Evolutionary conservation across 2,888 invertebrate genomes (phyloP), one percentile per base, ranked within the genome.

Genomic region (Dryobotodes eremita): DNA sequence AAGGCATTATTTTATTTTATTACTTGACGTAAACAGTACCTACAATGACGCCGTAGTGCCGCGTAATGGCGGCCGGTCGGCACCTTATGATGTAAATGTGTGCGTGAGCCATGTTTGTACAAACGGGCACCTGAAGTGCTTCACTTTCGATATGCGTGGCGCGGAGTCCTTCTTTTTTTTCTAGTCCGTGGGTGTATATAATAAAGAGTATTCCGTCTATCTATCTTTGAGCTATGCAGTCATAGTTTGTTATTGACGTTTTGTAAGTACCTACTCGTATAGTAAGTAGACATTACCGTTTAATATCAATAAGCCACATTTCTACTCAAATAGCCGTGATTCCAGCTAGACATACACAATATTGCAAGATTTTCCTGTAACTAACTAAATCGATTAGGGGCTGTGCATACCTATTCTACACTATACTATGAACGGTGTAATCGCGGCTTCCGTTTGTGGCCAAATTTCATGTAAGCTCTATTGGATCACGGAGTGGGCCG

Each of bases 401-500:
- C 13, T 36, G 8, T 57, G 62, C 53, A n/a, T 20, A 59, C 10
- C 6, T 23, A 10, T 8, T 61, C 3, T 10, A 53, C 26, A 0
- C 0, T n/a, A n/a, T 53, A 71, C 8, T n/a, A 26, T 23, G 36
- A 42, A 59, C 53, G 46, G 26, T 62, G 62, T 84, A 71, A 68
- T 36, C 50, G 68, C 20, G 57, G 81, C 57, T 71, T 82, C 71
- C 71, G 68, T 15, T 71, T 62, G 84, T 62, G 79, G 77, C 57
- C 46, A 62, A 83, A 77, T 68, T 57, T 69, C 55, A 50, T 68
- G 70, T 77, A 62, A 78, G 78, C 59, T 81, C 55, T 31, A 66
- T 50, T 77, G 70, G 70, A 55, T 77, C 26, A 42, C 11, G 42
- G 50, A 53, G 46, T 6, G 13, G 59, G 23, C 42, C 20, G 20